Conservation (phyloP, 1,140 invertebrate species). For the Episyrphus balteatus region DNA sequence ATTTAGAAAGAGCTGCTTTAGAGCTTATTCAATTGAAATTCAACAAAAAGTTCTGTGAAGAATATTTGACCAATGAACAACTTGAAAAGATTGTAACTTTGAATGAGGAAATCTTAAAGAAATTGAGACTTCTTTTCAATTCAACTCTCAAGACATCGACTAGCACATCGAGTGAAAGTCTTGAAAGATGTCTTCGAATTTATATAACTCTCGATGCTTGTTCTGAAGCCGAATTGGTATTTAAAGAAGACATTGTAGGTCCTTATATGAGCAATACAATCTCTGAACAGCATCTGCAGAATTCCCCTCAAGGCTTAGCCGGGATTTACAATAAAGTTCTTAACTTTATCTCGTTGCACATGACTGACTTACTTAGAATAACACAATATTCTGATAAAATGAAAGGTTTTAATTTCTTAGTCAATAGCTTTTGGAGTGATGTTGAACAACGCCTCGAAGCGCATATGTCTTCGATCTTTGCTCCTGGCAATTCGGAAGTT, state of each 20-base stretch:
- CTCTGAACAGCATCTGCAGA: slow-evolving; percentile 59
- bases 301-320: slow-evolving; percentile 56
- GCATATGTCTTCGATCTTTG: slow-evolving; percentile 72
- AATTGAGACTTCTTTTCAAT: slow-evolving; percentile 50
- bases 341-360: slow-evolving; percentile 53
- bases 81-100: slow-evolving; percentile 41
- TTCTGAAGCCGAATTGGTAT: slow-evolving; percentile 55
- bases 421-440: slow-evolving; percentile 83
- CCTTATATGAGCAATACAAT: slow-evolving; percentile 63
- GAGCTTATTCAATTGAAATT: slow-evolving; percentile 28
- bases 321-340: slow-evolving; percentile 65
- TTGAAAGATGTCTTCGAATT: slow-evolving; percentile 52
- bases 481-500: slow-evolving; percentile 78
- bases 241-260: slow-evolving; percentile 58
- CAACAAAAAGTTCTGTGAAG: slow-evolving; percentile 23
- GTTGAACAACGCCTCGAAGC: slow-evolving; percentile 65
- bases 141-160: slow-evolving; percentile 40
- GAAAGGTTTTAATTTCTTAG: slow-evolving; percentile 75
- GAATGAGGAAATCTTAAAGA: slow-evolving; percentile 43
- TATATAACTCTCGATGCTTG: slow-evolving; percentile 57
- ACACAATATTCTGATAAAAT: slow-evolving; percentile 52
- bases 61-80: slow-evolving; percentile 38
- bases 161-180: slow-evolving; percentile 39
- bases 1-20: slow-evolving; percentile 29
- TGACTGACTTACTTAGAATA: slow-evolving; percentile 48